These are phyloP conservation scores for Sorex maritimensis DNA, from an alignment of 2,797 vertebrate species.

Conservation along the genomic window DNA sequence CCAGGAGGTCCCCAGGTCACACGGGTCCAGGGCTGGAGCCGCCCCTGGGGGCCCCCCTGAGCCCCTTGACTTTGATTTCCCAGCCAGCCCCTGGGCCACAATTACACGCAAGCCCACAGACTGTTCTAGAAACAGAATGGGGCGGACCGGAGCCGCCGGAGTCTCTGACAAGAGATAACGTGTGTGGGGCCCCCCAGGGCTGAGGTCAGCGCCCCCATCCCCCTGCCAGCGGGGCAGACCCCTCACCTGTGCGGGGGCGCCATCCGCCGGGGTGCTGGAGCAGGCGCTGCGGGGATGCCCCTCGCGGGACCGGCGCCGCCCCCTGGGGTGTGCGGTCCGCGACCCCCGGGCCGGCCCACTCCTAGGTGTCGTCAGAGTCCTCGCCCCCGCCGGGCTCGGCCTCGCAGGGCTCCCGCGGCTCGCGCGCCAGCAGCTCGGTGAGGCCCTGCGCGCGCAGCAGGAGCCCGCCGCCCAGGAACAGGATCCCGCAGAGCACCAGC, in stretches of 20 bases:
- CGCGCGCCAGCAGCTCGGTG: constrained; percentile 93
- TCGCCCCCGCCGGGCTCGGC: constrained; percentile 92
- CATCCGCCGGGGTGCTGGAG: too few relatives aligned
- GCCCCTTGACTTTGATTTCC: not conserved
- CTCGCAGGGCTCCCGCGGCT: constrained; percentile 92
- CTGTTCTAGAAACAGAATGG: not conserved
- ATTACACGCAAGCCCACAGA: not conserved
- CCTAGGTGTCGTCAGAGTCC: constrained; percentile 43
- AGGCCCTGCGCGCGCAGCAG: constrained; percentile 96
- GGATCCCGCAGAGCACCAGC: constrained; percentile 95
- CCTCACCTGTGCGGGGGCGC: not conserved
- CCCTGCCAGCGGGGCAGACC: too few relatives aligned
- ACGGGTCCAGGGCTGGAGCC: not conserved
- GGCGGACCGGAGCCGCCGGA: too few relatives aligned
- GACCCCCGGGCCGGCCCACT: not conserved
- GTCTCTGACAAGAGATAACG: not conserved
- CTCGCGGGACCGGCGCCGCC: too few relatives aligned
- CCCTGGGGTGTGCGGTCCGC: too few relatives aligned
- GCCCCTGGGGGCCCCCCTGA: not conserved
- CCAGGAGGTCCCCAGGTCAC: not conserved
- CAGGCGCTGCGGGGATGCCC: not conserved
- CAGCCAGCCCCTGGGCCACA: not conserved
- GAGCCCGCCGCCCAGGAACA: constrained; percentile 96
- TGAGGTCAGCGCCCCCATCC: too few relatives aligned
- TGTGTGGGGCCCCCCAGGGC: not conserved